Evolutionary conservation across 2,888 invertebrate species (phyloP).

Genomic region (Cylloceria caligata): DNA sequence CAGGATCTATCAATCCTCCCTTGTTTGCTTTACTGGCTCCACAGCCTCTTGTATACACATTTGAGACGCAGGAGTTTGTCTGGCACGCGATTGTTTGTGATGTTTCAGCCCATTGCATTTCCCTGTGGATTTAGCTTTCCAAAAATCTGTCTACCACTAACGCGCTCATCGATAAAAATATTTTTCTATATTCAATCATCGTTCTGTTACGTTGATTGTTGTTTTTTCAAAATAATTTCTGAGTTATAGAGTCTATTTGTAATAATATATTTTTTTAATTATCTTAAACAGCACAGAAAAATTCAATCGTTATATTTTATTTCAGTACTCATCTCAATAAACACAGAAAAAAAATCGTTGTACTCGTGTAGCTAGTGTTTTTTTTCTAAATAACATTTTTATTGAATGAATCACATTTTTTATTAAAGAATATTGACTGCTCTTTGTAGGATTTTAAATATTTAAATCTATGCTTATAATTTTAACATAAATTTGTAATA

Average conservation of each 20-base stretch:
- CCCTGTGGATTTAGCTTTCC: background rate
- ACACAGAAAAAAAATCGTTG: too few species aligned
- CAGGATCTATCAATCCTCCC: conserved; percentile 57
- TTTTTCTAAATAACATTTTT: too few species aligned
- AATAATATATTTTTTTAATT: too few species aligned
- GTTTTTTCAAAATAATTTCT: background rate
- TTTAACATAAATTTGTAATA: too few species aligned
- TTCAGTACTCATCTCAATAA: too few species aligned
- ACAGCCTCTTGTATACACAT: conserved; percentile 31
- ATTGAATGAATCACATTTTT: too few species aligned
- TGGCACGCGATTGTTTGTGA: background rate
- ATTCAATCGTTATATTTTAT: too few species aligned
- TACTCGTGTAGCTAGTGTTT: too few species aligned
- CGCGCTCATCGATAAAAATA: background rate
- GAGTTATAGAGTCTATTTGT: background rate
- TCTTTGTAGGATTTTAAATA: too few species aligned
- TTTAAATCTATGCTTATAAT: too few species aligned
- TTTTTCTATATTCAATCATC: background rate
- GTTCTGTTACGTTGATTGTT: background rate
- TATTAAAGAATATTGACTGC: too few species aligned
- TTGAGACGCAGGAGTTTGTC: conserved; percentile 40
- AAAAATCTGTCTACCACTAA: conserved; percentile 13
- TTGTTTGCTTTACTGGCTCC: conserved; percentile 56
- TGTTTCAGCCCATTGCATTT: background rate
- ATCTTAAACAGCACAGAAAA: too few species aligned